Conservation (phyloP, 1,140 invertebrate genomes). For the Melitaea cinxia region DNA sequence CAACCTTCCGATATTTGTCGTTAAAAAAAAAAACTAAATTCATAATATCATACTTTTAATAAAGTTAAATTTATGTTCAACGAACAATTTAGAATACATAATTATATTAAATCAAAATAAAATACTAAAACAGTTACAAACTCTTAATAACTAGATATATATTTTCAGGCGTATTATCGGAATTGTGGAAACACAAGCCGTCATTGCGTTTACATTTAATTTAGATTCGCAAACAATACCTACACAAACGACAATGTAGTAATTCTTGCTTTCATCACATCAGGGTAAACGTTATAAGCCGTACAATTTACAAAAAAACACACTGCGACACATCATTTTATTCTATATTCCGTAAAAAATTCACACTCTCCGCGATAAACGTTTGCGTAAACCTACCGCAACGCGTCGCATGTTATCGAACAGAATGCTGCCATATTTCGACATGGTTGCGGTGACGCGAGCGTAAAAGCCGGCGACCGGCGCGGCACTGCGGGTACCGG, state of each 20-base stretch:
- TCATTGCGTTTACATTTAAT: conserved; percentile 31
- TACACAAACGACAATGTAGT: conserved; percentile 39
- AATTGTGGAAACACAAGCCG: conserved; percentile 41
- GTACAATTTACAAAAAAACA: conserved; percentile 43
- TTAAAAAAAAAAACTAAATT: too few species aligned
- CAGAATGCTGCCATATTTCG: conserved; percentile 20
- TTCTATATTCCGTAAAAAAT: conserved; percentile 40
- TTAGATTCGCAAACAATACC: conserved; percentile 28
- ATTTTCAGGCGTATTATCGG: neutral
- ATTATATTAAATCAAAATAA: neutral
- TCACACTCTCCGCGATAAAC: conserved; percentile 51
- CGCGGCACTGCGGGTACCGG: conserved; percentile 71
- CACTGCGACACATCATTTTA: conserved; percentile 25
- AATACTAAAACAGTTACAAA: neutral
- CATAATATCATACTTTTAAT: too few species aligned
- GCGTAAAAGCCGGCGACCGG: conserved; percentile 61
- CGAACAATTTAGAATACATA: too few species aligned
- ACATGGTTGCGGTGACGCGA: conserved; percentile 40
- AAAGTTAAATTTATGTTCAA: too few species aligned
- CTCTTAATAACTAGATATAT: conserved; percentile 1
- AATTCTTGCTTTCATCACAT: conserved; percentile 35
- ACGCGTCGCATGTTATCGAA: conserved; percentile 57
- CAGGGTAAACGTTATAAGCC: conserved; percentile 33
- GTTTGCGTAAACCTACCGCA: conserved; percentile 48
- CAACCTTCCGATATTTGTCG: too few species aligned